phyloP scores from a whole-genome alignment of 1,140 invertebrate genomes.

The Rhagoletis zephyria region DNA sequence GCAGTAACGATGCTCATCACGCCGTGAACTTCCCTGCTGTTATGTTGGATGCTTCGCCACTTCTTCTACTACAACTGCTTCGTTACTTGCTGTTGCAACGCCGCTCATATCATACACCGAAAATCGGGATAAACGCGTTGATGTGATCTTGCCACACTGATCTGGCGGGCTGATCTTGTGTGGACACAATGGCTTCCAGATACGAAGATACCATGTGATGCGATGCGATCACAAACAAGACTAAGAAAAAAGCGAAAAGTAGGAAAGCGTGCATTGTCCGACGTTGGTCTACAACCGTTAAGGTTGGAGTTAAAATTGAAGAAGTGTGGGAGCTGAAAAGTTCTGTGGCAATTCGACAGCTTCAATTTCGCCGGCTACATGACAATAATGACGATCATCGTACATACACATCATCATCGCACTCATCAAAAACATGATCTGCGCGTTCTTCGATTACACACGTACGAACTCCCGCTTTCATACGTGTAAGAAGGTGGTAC shows the following conservation, averaged over 20 bases:
- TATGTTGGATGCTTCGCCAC: not conserved
- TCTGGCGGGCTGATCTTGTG: slow-evolving; percentile 13
- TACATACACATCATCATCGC: not conserved
- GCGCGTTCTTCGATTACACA: not conserved
- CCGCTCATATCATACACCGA: slow-evolving; percentile 35
- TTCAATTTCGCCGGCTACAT: slow-evolving; percentile 46
- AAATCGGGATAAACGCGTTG: slow-evolving; percentile 51
- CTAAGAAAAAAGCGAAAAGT: not conserved
- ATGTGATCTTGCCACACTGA: slow-evolving; percentile 52
- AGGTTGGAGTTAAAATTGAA: not conserved
- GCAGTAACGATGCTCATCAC: slow-evolving; percentile 38
- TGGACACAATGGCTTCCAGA: slow-evolving; percentile 33
- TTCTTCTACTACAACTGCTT: not conserved
- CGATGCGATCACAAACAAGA: not conserved
- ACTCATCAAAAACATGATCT: not conserved
- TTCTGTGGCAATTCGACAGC: slow-evolving; percentile 37
- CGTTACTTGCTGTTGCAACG: not conserved
- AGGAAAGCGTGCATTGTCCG: slow-evolving; percentile 44
- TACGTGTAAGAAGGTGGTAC: too few relatives aligned
- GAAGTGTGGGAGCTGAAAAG: slow-evolving; percentile 23
- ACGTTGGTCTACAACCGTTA: not conserved
- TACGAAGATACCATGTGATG: not conserved
- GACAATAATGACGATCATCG: slow-evolving; percentile 49
- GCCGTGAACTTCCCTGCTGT: slow-evolving; percentile 51
- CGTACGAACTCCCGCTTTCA: not conserved